Evolutionary conservation across 2,888 invertebrate genomes (phyloP).

Genomic region (Diaphora mendica): DNA sequence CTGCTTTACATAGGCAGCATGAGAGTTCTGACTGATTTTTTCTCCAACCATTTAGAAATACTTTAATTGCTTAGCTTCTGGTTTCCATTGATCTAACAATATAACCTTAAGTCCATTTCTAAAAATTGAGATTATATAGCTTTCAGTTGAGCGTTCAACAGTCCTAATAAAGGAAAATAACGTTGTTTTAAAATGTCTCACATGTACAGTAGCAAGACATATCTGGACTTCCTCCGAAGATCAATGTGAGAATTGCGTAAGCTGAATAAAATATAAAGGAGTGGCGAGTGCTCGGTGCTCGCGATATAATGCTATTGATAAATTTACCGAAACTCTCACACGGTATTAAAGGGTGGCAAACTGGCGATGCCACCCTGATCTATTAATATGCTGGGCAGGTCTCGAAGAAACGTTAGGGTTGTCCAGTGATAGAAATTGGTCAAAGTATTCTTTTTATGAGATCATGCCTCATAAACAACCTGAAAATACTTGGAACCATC

Average conservation of each 20-base stretch:
- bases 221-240: slow-evolving; percentile 55
- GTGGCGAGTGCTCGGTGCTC: slow-evolving; percentile 63
- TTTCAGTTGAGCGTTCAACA: too few species aligned
- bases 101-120: too few species aligned
- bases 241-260: slow-evolving; percentile 71
- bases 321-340: slow-evolving; percentile 81
- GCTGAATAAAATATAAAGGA: slow-evolving; percentile 81
- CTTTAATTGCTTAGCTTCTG: too few species aligned
- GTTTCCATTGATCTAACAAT: too few species aligned
- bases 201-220: background rate
- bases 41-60: too few species aligned
- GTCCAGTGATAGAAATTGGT: slow-evolving; percentile 29
- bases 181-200: background rate
- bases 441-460: slow-evolving; percentile 4
- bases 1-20: background rate
- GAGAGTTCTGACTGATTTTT: background rate
- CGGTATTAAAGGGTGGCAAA: slow-evolving; percentile 79
- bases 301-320: slow-evolving; percentile 84
- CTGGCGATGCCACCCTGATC: slow-evolving; percentile 70
- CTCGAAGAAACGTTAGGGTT: slow-evolving; percentile 76
- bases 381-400: slow-evolving; percentile 85
- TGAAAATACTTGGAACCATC: background rate
- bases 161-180: background rate
- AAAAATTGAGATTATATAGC: too few species aligned
- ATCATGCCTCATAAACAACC: background rate